Percentiles rank a stretch among this genome's conserved stretches.
These are phyloP conservation scores for Pelagia noctiluca DNA, from an alignment of 30 jellyfish, hydroid and myxozoan genomes.

Conservation along the genomic window DNA sequence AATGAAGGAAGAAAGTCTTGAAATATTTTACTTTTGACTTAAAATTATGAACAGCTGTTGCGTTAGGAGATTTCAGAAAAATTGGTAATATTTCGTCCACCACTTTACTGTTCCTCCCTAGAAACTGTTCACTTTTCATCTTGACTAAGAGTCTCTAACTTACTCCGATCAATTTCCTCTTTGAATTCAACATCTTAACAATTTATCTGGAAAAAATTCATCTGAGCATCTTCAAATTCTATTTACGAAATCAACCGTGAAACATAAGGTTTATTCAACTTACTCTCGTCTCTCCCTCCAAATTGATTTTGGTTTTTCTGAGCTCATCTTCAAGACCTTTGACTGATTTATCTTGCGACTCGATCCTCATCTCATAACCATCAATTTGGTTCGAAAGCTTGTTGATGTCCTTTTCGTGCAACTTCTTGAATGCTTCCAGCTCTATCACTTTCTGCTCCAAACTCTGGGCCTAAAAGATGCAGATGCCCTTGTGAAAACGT, in stretches of 20 bases:
- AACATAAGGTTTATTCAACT: conserved; percentile 6
- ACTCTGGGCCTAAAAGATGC: conserved; percentile 29
- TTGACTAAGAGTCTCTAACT: no score
- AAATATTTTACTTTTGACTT: no score
- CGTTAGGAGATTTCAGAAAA: no score
- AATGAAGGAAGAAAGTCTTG: no score
- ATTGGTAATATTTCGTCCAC: no score
- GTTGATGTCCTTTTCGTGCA: conserved; percentile 62
- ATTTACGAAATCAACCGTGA: not conserved
- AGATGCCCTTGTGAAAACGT: no score
- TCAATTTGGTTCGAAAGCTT: conserved; percentile 45
- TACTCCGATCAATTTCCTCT: no score
- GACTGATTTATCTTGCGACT: conserved; percentile 50
- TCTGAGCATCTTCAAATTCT: not conserved
- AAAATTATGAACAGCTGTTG: no score
- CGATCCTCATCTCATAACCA: conserved; percentile 43
- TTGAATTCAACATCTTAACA: no score
- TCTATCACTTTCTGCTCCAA: conserved; percentile 69
- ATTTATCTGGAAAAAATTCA: no score
- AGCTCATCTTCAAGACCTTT: conserved; percentile 49
- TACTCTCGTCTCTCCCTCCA: conserved; percentile 67
- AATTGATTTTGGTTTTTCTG: conserved; percentile 39
- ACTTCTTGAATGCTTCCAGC: conserved; percentile 64
- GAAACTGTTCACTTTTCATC: no score
- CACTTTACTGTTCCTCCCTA: no score